Conservation (phyloP, 2,888 invertebrate genomes). For the Aspidiotus rigidus region DNA sequence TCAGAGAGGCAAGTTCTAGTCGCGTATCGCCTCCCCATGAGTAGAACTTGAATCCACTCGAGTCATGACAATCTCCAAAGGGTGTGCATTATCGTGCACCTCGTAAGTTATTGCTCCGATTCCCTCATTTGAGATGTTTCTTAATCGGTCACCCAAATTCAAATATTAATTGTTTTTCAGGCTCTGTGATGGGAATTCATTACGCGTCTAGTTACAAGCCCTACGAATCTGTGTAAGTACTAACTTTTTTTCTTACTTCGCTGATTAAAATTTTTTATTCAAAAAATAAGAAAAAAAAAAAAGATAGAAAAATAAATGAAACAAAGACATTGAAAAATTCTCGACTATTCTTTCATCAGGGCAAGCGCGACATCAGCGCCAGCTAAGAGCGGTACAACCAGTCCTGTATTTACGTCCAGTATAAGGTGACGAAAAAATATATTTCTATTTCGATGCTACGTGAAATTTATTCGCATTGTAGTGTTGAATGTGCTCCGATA, state of each 20-base stretch:
- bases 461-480: slow-evolving; percentile 7
- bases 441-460: not conserved
- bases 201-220: slow-evolving; percentile 43
- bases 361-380: slow-evolving; percentile 38
- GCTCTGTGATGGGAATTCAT: slow-evolving; percentile 40
- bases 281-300: not conserved
- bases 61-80: no score
- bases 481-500: slow-evolving; percentile 19
- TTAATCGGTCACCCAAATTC: no score
- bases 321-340: not conserved
- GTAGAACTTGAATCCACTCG: no score
- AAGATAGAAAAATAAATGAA: no score
- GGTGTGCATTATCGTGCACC: no score
- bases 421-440: slow-evolving; percentile 42
- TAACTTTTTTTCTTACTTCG: not conserved
- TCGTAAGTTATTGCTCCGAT: no score
- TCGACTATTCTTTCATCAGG: slow-evolving; percentile 17
- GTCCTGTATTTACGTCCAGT: slow-evolving; percentile 43
- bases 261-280: slow-evolving; percentile 14
- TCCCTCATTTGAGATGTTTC: not conserved
- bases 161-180: not conserved
- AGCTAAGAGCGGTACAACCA: slow-evolving; percentile 44
- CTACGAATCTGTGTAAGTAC: slow-evolving; percentile 42
- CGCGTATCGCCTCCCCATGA: no score
- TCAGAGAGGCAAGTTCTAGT: no score